Base-by-base conservation (phyloP, 2,888 invertebrate genomes). In the Philereme vetulata region DNA sequence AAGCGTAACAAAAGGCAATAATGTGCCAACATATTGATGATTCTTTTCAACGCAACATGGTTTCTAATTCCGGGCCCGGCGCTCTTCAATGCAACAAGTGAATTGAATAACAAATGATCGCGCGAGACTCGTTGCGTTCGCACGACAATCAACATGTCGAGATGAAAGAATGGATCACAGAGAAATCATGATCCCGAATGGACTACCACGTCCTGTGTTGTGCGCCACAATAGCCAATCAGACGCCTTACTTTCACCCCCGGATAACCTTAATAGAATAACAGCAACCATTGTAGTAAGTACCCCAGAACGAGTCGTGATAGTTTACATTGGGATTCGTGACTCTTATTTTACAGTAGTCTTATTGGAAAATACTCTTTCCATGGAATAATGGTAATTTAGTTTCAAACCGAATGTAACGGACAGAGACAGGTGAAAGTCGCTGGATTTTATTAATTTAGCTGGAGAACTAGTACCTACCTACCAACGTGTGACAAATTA, bases 271-370 rank as follows among this genome's bases (percentile, higher is more conserved):
- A 88, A 90, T 84, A 82, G 82, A 86, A 85, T 86, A 86, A 87
- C 84, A 84, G 84, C 79, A 76, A 80, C 84, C 78, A 88, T 90
- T 88, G 86, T 90, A 85, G 85, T 90, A 85, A 85, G 85, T 90
- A 85, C 76, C 77, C 81, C 70, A 77, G 78, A 81, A 76, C 72
- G 71, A 84, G 76, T 90, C 90, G 90, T 91, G 90, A 90, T 88
- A 84, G 84, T 84, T 83, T 84, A 82, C 80, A 82, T 83, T 78
- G 81, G 86, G 84, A 81, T 77, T 90, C 91, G 90, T 91, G 90
- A 90, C 87, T 83, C 76, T 84, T 78, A 81, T 85, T 84, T 86
- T 79, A 82, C 81, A 82, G 84, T 86, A 85, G 85, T 85, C 84
- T 88, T 83, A 85, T 85, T 86, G 82, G 86, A 82, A 85, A 86